Base-by-base conservation (phyloP, 2,888 invertebrate species). In the Volucella zonaria region DNA sequence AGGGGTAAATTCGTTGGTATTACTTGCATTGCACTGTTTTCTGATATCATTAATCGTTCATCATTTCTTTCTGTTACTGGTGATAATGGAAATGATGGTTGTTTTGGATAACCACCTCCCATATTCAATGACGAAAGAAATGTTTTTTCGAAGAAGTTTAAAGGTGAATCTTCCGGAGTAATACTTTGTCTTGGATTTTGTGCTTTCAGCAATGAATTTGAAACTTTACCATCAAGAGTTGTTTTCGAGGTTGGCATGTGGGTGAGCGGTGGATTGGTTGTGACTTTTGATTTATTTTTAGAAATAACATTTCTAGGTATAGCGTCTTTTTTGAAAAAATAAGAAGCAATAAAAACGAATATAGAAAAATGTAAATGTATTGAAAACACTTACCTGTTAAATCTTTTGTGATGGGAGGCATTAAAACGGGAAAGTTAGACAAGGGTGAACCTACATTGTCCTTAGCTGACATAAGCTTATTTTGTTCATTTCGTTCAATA, bases 1-100 rank as follows among this genome's bases (percentile, higher is more conserved):
- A 89, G 88, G 12, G 89, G 89, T 10, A 90, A 89, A 31, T 88
- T 89, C 56, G 90, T 89, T 23, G 90, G 90, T 82, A 90, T 90
- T 64, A 89, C 90, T 88, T 90, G 90, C 90, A 90, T 90, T 31
- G 31, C 31, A 82, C 89, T 89, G 3, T 85, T 87, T 45, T 86
- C 88, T 6, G 73, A 67, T 54, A 88, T 89, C 12, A 88, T 40
- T 31, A 80, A 40, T 12, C 54, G 10, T 3, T 61, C 51, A 42
- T 80, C 85, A n/a, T 62, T 80, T 4, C 43, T 49, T 18, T 85
- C 85, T 11, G 71, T 40, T 18, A 18, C 31, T 38, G 76, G 52
- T 8, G 76, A 78, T 10, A 67, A 45, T 23, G 70, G 59, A n/a
- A 78, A 3, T 15, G 80, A 23, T 10, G 73, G 49, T n/a, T 56